Evolutionary conservation across 2,797 vertebrate species (phyloP), one percentile per base, ranked within the genome.

Genomic region (Bradypus variegatus): DNA sequence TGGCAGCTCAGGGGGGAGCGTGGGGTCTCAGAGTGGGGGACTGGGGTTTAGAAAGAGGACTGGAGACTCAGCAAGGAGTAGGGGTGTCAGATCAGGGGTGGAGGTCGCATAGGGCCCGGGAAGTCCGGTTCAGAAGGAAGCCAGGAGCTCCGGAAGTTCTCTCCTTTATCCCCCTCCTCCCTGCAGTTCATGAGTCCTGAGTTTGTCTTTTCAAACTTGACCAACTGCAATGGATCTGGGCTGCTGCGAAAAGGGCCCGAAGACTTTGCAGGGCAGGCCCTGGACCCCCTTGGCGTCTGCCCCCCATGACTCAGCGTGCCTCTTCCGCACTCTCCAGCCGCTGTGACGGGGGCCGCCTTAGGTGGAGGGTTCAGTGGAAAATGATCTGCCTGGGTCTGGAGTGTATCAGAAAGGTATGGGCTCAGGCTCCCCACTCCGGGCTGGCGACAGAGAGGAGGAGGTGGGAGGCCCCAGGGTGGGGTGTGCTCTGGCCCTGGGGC

Each of bases 171-270:
- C 45, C 53, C 78, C 31, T 90, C 50, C 48, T 73, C 41, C 48
- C 41, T 45, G 73, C 94, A 98, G 98, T 98, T 97, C 88, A 97
- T 98, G 64, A 67, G 93, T 31, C 98, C 98, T 0, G 86, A 97
- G 55, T 1, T 98, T n/a, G 98, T 98, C 18, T 98, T 97, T 73
- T 98, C 98, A 60, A 97, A 97, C 93, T 97, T 98, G 97, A 98
- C 97, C 0, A 6, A 88, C 1, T 96, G 97, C 50, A 36, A 29
- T 94, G 0, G 14, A 65, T 1, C 93, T 65, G 76, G 90, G 90
- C 38, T 73, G 72, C 80, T 97, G 5, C 94, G 98, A 67, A 98
- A 97, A 95, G 97, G 95, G 2, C 92, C 98, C 0, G 19, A 96
- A 4, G 95, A 31, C 0, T 98, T 97, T 27, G 97, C 94, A 67